Evolutionary conservation across 2,113 vertebrate species (phyloP).

Genomic region (Pimephales promelas): DNA sequence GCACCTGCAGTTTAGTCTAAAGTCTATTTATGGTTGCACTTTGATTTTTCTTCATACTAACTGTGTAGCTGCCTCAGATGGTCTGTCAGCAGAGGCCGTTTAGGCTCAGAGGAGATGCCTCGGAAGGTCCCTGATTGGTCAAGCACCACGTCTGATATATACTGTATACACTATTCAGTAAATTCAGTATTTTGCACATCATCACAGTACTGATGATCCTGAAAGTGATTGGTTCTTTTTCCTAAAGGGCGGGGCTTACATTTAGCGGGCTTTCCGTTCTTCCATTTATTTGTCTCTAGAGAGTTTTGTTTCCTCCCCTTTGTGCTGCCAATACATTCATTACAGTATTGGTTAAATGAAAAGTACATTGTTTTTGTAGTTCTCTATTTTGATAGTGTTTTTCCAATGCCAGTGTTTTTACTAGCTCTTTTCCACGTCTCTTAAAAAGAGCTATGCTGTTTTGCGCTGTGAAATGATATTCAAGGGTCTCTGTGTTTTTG

Average conservation of each 20-base stretch:
- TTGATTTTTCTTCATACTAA: not conserved
- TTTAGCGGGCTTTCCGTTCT: too few relatives aligned
- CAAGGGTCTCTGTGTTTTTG: conserved; percentile 29
- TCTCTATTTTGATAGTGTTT: conserved; percentile 20
- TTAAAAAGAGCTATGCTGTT: not conserved
- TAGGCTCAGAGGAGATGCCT: conserved; percentile 1
- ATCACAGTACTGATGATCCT: not conserved
- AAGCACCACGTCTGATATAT: not conserved
- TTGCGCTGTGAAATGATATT: not conserved
- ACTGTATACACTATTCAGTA: too few relatives aligned
- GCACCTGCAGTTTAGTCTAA: not conserved
- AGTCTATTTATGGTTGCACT: conserved; percentile 8
- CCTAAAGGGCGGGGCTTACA: not conserved
- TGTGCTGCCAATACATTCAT: not conserved
- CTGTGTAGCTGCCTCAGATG: not conserved
- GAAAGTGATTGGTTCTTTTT: not conserved
- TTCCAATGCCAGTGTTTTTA: conserved; percentile 20
- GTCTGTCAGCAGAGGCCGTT: not conserved
- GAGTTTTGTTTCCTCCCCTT: too few relatives aligned
- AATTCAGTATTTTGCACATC: not conserved
- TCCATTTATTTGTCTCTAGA: too few relatives aligned
- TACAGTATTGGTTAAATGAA: not conserved
- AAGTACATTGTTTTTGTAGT: not conserved
- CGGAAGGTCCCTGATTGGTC: not conserved
- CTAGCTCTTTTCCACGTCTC: not conserved